Base-by-base conservation (phyloP, 1,140 invertebrate species). In the Drosophila seguyi region DNA sequence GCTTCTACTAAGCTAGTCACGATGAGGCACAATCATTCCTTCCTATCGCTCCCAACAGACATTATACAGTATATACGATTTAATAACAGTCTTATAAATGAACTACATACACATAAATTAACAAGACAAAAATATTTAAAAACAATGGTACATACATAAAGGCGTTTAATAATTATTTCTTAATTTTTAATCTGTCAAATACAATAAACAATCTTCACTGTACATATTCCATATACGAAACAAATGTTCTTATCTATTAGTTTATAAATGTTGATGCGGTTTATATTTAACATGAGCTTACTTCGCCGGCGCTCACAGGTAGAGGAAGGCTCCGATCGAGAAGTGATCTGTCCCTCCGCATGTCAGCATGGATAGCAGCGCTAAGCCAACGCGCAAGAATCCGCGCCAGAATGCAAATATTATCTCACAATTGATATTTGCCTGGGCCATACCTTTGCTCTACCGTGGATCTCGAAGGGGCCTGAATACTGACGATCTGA, bases 351-450 rank as follows among this genome's bases (percentile, higher is more conserved):
- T 13, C 20, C 1, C 47, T 29, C 48, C 61, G 34, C 50, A 68
- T 81, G 81, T 62, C 36, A 85, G 60, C 38, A 93, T 93, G 92
- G 92, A 93, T 55, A 91, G 88, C 27, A 85, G 90, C 34, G 58
- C 80, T 4, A 93, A 93, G 41, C 91, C 92, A 25, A 69, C 79
- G 68, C 84, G 83, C 29, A 67, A 83, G 59, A 93, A 93, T 86
- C 92, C 92, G 10, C 84, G 91, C 14, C 61, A 87, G 53, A 53
- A 52, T 53, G 93, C 93, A 2, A 93, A 91, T 69, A 68, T 88
- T 25, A 61, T 93, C 5, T 93, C 93, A 1, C 91, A 93, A 61
- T 42, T 93, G 52, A 74, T 93, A 59, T 93, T 93, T 72, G 75
- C 79, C 38, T 93, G 93, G 93, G 67, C 82, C 8, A 62, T 93